Base-by-base conservation (phyloP, 2,888 invertebrate genomes). In the Caenorhabditis auriculariae region DNA sequence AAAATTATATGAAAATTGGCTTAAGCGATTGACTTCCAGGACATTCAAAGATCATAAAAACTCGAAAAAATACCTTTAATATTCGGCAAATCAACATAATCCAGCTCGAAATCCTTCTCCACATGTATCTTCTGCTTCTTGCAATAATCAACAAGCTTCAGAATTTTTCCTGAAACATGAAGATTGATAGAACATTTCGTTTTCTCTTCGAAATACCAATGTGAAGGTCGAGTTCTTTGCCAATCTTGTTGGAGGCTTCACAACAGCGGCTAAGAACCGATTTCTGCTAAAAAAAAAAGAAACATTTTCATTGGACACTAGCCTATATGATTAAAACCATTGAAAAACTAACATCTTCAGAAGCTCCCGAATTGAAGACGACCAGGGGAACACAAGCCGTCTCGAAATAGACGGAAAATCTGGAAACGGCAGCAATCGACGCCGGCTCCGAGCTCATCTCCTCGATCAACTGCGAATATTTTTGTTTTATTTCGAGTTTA, bases 31-130 rank as follows among this genome's bases (percentile, higher is more conserved):
- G 12, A 35, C 35, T n/a, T 15, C 12, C 35, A n/a, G n/a, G 35
- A 35, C 42, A 21, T 5, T 7, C 23, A 42, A 5, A 42, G 24
- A 42, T 17, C 19, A n/a, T 2, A 21, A 42, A 0, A 42, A n/a
- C n/a, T 17, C 15, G 15, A 5, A 3, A 29, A 48, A n/a, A 32
- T 19, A 49, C 54, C 64, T 37, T 56, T 32, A 17, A 67, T 59
- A 38, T 59, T 64, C 4, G 63, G 64, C 2, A 61, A 15, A 24
- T 64, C 67, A 1, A 52, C 12, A 19, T 64, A 55, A 4, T 58
- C 50, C 28, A 67, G 19, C 24, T 32, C 48, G 3, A 64, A 29
- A n/a, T 35, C 24, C 7, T 49, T 17, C n/a, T n/a, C n/a, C n/a
- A n/a, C n/a, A n/a, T n/a, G n/a, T n/a, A n/a, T n/a, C n/a, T n/a